Evolutionary conservation across 2,797 vertebrate species (phyloP).

Genomic region (Xenentodon cancila): DNA sequence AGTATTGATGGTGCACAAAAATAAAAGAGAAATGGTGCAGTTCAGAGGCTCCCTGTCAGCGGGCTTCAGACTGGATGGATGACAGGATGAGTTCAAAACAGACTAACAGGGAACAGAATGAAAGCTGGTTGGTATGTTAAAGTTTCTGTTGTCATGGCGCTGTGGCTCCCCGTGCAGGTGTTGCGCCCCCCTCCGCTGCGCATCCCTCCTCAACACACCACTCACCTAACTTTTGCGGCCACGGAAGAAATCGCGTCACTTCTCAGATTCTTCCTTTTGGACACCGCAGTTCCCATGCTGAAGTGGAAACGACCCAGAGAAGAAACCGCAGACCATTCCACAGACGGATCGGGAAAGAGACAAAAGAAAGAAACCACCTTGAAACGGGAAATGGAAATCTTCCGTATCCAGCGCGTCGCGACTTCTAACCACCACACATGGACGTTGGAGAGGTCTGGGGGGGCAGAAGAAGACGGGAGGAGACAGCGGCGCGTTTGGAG

Average conservation of each 20-base stretch:
- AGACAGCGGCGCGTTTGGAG: conserved; percentile 1
- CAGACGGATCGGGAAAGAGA: conserved; percentile 24
- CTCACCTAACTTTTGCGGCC: conserved; percentile 96
- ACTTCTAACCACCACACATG: not conserved
- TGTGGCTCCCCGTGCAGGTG: too few relatives aligned
- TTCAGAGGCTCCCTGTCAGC: too few relatives aligned
- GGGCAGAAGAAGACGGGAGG: not conserved
- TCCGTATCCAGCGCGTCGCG: not conserved
- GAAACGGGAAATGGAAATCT: not conserved
- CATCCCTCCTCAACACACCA: conserved; percentile 8
- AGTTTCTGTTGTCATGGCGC: too few relatives aligned
- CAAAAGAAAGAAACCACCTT: conserved; percentile 8
- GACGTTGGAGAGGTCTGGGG: not conserved
- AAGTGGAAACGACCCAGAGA: conserved; percentile 76
- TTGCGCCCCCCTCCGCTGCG: not conserved
- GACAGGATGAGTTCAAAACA: too few relatives aligned
- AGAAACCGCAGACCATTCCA: conserved; percentile 77
- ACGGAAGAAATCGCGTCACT: conserved; percentile 94
- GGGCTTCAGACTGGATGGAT: too few relatives aligned
- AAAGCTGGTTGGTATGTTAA: too few relatives aligned
- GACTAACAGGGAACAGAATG: too few relatives aligned
- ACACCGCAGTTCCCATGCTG: conserved; percentile 95
- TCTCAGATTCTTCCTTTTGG: conserved; percentile 92
- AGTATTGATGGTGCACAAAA: too few relatives aligned
- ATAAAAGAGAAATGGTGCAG: too few relatives aligned